Percentiles rank a stretch among this genome's conserved stretches.
Conservation (phyloP, 2,113 vertebrate genomes). For the Cacatua alba region DNA sequence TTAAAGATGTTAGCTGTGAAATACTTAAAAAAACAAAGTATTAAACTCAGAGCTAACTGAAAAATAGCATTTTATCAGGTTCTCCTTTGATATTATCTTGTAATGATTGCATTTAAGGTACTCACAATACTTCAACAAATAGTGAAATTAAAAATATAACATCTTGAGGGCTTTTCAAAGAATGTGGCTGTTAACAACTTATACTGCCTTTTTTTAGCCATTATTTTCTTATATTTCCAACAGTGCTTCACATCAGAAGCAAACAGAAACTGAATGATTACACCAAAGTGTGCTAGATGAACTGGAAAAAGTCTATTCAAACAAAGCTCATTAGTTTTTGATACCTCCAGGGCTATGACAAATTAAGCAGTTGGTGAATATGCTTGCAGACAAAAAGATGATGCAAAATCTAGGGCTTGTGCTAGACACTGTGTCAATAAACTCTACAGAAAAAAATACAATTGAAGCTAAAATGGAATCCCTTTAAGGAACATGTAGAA, state of each 20-base stretch:
- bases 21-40: too few species aligned
- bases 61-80: too few species aligned
- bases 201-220: not conserved
- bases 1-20: too few species aligned
- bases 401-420: constrained; percentile 73
- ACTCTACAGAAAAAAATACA: constrained; percentile 78
- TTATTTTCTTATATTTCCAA: constrained; percentile 83
- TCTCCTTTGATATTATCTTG: too few species aligned
- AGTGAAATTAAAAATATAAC: too few species aligned
- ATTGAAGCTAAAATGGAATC: constrained; percentile 77
- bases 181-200: too few species aligned
- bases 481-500: constrained; percentile 72
- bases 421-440: constrained; percentile 81
- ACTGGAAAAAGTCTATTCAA: constrained; percentile 93
- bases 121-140: too few species aligned
- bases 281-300: constrained; percentile 91
- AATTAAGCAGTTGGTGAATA: constrained; percentile 87
- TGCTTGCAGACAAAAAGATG: constrained; percentile 82
- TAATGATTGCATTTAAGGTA: too few species aligned
- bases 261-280: constrained; percentile 89
- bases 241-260: constrained; percentile 81
- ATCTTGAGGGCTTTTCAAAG: too few species aligned
- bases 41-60: too few species aligned
- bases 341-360: constrained; percentile 89
- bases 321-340: constrained; percentile 90